Conservation (phyloP, 2,797 vertebrate genomes). For the Anguilla megastoma region DNA sequence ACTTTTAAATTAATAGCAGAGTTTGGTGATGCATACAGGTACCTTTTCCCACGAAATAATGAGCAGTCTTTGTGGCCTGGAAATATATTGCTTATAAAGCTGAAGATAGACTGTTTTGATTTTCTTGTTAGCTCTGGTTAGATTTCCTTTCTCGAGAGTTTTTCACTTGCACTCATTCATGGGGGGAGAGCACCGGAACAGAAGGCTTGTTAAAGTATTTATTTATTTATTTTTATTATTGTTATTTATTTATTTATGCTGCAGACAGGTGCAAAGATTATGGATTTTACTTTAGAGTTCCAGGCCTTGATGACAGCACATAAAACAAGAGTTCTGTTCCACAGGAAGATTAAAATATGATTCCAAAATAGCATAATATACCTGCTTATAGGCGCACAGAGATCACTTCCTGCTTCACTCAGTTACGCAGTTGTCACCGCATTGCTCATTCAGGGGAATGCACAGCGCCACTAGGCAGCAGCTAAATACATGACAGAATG, state of each 20-base stretch:
- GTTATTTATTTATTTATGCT: neutral
- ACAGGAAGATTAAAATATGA: slow-evolving; percentile 6
- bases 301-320: neutral
- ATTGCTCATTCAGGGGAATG: neutral
- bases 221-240: neutral
- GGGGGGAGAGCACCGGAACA: neutral
- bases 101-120: slow-evolving; percentile 3
- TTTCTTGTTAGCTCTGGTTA: neutral
- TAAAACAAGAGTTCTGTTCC: slow-evolving; percentile 16
- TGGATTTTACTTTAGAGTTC: neutral
- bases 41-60: neutral
- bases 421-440: neutral
- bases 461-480: neutral
- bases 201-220: neutral
- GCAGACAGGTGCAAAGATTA: neutral
- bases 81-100: neutral
- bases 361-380: neutral
- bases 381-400: neutral
- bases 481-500: neutral
- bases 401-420: neutral
- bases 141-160: neutral
- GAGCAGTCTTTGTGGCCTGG: neutral
- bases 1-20: neutral
- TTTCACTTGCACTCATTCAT: neutral
- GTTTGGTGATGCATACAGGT: neutral